These are phyloP conservation scores for Leucophenga maculata DNA, from an alignment of 2,888 invertebrate genomes.

Conservation along the genomic window DNA sequence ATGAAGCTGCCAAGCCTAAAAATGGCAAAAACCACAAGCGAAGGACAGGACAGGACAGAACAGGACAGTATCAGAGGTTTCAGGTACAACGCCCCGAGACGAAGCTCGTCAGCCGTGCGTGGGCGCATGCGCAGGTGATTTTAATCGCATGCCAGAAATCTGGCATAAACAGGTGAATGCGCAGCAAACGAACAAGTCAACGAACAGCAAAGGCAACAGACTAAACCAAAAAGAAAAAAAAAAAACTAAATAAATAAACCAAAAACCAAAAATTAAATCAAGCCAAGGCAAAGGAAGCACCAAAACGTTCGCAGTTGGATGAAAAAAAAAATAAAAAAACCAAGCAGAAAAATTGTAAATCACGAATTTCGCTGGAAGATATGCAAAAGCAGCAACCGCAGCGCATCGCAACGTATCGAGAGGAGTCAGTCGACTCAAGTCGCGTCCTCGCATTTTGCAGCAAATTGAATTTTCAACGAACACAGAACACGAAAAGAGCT, in stretches of 20 bases:
- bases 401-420: too few relatives aligned
- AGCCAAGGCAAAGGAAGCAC: conserved; percentile 27
- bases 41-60: conserved; percentile 46
- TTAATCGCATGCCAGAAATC: conserved; percentile 70
- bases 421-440: neutral
- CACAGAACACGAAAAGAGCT: conserved; percentile 39
- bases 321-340: conserved; percentile 43
- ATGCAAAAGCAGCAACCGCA: conserved; percentile 58
- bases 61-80: conserved; percentile 28
- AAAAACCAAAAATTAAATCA: conserved; percentile 24
- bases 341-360: conserved; percentile 63
- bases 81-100: conserved; percentile 15
- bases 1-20: conserved; percentile 58
- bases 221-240: neutral
- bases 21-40: conserved; percentile 44
- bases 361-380: conserved; percentile 65
- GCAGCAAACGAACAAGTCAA: conserved; percentile 18
- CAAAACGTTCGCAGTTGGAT: conserved; percentile 43
- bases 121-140: conserved; percentile 69
- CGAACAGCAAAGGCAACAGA: conserved; percentile 13
- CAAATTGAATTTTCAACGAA: conserved; percentile 66
- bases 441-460: conserved; percentile 56
- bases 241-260: conserved; percentile 11
- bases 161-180: conserved; percentile 68
- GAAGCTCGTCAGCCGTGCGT: conserved; percentile 44